Percentiles rank a stretch among this genome's conserved stretches.
These are phyloP conservation scores for Bicyclus anynana DNA, from an alignment of 1,140 invertebrate species.

Conservation along the genomic window DNA sequence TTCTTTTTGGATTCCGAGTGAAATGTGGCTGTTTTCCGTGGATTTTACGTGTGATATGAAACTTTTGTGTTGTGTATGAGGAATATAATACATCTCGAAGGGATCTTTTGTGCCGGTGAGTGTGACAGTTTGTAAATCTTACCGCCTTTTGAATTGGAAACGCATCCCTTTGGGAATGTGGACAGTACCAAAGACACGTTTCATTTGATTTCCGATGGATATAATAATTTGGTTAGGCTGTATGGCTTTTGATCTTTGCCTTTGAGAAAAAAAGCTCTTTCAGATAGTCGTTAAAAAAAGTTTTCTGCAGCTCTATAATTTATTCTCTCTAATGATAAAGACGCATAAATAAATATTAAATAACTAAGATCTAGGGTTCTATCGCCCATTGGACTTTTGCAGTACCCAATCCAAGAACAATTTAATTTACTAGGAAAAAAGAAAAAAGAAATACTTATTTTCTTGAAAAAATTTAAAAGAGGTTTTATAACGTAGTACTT, in stretches of 20 bases:
- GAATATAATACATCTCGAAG: slow-evolving; percentile 42
- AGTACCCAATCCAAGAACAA: too few species aligned
- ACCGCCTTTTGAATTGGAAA: not conserved
- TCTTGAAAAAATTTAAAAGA: too few species aligned
- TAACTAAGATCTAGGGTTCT: too few species aligned
- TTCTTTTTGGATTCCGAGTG: not conserved
- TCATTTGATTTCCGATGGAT: not conserved
- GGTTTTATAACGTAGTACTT: too few species aligned
- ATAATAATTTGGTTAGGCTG: not conserved
- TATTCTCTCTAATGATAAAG: not conserved
- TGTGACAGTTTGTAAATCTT: not conserved
- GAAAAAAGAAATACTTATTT: too few species aligned
- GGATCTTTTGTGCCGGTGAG: slow-evolving; percentile 44
- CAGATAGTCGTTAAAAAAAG: too few species aligned
- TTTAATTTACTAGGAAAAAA: too few species aligned
- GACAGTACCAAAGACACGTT: not conserved
- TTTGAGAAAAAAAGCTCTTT: too few species aligned
- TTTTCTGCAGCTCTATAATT: too few species aligned
- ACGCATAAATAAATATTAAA: too few species aligned
- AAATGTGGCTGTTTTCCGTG: slow-evolving; percentile 24
- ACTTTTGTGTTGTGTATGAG: slow-evolving; percentile 43
- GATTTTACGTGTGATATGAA: slow-evolving; percentile 46
- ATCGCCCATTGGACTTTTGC: too few species aligned
- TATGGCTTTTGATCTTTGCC: not conserved
- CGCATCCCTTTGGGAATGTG: not conserved